Evolutionary conservation across 1,140 invertebrate genomes (phyloP), one percentile per base, ranked within the genome.

Genomic region (Mycetomoellerius zeteki): DNA sequence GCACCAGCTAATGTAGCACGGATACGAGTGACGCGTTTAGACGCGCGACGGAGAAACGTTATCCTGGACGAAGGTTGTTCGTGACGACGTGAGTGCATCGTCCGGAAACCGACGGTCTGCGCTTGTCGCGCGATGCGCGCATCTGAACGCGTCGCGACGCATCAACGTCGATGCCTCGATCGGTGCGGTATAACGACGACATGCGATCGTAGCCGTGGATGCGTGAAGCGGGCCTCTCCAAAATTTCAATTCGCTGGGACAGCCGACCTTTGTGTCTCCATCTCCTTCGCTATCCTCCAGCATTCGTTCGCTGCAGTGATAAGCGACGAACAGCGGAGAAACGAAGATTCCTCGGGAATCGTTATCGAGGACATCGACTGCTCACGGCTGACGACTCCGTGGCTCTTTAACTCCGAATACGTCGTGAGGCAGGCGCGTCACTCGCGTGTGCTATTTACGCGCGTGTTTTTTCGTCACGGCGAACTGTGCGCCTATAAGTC

Each of bases 281-380:
- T 24, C 24, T 33, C 24, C 37, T 60, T 47, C 52, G 37, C 80
- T 19, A 12, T 84, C 37, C 27, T 75, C 69, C 56, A 67, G 80
- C 54, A 14, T 5, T 58, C 24, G 67, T 8, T 14, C 24, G n/a
- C 21, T 37, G 69, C 2, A 24, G 37, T 73, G 69, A 84, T 84
- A 84, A 84, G 80, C 80, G 67, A 19, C 67, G 24, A 21, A 60
- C 54, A 47, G 0, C 37, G 24, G 52, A 37, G 65, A 30, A 43
- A 72, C 65, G 67, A 82, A 33, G 78, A 82, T 47, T 73, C 54
- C 37, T 62, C 80, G 21, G 14, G 19, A 6, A 6, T 19, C 43
- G 37, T 84, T 73, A 62, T 62, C 80, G 80, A 84, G 54, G 80
- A 84, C 80, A 50, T 58, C 80, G 27, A 58, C 54, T 62, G 56